A percentile compares a stretch with the other conserved stretches of the same genome.
phyloP scores from a whole-genome alignment of 1,140 invertebrate genomes.

The Bombus turneri region DNA sequence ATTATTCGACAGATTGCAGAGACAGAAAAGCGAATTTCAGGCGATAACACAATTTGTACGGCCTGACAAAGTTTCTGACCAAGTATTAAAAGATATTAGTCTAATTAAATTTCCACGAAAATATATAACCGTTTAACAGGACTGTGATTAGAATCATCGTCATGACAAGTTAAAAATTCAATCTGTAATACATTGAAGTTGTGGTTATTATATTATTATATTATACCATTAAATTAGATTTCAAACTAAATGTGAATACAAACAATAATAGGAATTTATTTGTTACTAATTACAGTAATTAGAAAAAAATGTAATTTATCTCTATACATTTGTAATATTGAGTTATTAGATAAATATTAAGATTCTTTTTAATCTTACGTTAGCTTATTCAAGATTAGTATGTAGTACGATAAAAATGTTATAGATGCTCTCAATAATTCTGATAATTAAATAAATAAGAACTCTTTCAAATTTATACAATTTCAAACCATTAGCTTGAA shows the following conservation, averaged over 20 bases:
- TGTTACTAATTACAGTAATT: too few relatives aligned
- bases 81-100: background rate
- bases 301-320: background rate
- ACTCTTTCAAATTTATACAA: background rate
- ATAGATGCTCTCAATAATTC: background rate
- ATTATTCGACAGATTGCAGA: constrained; percentile 51
- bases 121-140: too few relatives aligned
- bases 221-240: too few relatives aligned
- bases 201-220: too few relatives aligned
- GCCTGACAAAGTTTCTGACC: background rate
- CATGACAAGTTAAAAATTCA: too few relatives aligned
- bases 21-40: constrained; percentile 31
- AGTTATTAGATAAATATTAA: background rate
- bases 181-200: background rate
- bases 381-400: background rate
- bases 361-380: background rate
- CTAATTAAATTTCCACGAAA: constrained; percentile 27
- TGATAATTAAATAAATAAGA: background rate
- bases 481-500: background rate
- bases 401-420: background rate
- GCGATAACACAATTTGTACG: constrained; percentile 1
- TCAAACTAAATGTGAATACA: too few relatives aligned
- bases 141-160: too few relatives aligned
- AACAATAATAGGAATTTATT: too few relatives aligned
- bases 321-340: background rate